Conservation (phyloP, 2,113 vertebrate species). For the Irena cyanogastra region DNA sequence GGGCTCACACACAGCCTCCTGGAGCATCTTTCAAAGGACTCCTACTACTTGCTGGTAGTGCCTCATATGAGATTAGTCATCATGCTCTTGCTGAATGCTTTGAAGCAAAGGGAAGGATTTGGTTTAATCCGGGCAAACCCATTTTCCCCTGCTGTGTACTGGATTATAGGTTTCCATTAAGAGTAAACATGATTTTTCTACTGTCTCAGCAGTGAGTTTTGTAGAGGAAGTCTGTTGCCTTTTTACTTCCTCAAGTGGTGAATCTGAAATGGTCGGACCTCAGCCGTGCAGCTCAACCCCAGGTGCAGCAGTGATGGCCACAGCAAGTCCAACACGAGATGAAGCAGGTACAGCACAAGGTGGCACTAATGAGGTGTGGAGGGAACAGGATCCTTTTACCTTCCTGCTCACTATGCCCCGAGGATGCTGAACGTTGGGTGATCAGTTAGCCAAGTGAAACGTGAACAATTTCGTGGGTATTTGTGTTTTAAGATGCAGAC, state of each 20-base stretch:
- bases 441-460: background rate
- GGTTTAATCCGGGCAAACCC: background rate
- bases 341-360: background rate
- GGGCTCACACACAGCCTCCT: background rate
- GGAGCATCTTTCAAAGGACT: background rate
- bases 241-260: background rate
- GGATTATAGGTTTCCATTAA: background rate
- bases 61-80: background rate
- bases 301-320: background rate
- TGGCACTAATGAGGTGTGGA: background rate
- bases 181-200: background rate
- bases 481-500: background rate
- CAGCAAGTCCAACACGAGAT: background rate
- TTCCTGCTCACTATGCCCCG: background rate
- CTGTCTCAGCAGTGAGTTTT: background rate
- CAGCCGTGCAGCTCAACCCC: background rate
- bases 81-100: background rate
- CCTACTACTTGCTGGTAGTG: background rate
- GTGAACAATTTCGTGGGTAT: background rate
- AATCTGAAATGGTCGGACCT: background rate
- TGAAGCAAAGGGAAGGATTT: background rate
- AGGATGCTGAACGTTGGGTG: background rate
- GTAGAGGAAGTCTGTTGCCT: background rate
- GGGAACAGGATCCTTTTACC: background rate
- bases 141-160: background rate